These are phyloP conservation scores for Perizoma affinitatum DNA, from an alignment of 2,888 invertebrate genomes.

Conservation along the genomic window DNA sequence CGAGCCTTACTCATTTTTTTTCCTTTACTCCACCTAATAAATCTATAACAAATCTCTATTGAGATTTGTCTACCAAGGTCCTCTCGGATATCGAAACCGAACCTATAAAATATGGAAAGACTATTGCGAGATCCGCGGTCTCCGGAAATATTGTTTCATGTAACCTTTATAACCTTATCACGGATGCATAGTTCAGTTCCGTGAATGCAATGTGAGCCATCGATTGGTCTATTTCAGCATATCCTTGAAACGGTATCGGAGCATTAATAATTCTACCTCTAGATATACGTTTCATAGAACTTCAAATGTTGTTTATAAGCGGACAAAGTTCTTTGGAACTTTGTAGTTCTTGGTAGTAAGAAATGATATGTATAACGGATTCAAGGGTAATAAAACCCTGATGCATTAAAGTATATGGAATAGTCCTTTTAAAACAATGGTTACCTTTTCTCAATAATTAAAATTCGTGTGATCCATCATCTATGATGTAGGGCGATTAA, in stretches of 20 bases:
- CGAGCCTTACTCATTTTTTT: no score
- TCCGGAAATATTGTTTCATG: neutral
- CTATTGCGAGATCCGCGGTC: constrained; percentile 4
- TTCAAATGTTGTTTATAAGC: constrained; percentile 15
- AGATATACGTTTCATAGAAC: constrained; percentile 13
- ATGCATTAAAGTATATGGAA: no score
- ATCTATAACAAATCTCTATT: neutral
- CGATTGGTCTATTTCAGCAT: constrained; percentile 54
- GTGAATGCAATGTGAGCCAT: constrained; percentile 55
- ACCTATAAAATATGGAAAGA: constrained; percentile 5
- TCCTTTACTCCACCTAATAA: no score
- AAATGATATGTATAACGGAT: no score
- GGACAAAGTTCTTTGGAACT: neutral
- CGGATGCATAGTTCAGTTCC: constrained; percentile 59
- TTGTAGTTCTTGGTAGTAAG: no score
- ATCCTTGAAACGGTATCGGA: constrained; percentile 32
- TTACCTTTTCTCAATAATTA: no score
- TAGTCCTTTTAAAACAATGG: no score
- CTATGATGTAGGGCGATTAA: no score
- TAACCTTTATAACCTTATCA: constrained; percentile 42
- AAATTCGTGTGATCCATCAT: no score
- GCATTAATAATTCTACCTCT: constrained; percentile 22
- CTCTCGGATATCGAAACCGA: neutral
- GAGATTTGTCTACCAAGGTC: neutral
- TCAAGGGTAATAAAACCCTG: no score